Conservation (phyloP, 2,113 vertebrate genomes). For the Neotragus pygmaeus region DNA sequence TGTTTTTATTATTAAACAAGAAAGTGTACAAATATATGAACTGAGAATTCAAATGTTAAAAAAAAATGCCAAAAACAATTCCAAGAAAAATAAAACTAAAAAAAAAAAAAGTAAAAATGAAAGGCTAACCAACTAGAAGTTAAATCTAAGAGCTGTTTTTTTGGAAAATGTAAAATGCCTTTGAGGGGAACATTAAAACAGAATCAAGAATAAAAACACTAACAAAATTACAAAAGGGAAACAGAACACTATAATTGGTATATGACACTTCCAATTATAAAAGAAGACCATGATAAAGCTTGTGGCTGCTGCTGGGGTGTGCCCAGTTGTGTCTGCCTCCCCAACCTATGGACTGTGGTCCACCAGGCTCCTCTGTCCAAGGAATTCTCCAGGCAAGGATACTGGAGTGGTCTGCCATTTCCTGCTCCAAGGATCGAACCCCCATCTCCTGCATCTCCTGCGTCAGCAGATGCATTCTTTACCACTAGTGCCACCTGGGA, state of each 20-base stretch:
- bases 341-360: background rate
- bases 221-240: background rate
- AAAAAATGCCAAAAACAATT: background rate
- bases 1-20: background rate
- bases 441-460: background rate
- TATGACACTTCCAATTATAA: background rate
- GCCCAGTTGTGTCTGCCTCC: background rate
- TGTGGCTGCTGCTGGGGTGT: background rate
- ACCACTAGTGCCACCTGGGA: background rate
- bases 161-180: background rate
- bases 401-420: background rate
- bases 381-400: background rate
- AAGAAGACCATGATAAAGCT: background rate
- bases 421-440: background rate
- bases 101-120: background rate
- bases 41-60: background rate
- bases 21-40: background rate
- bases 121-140: background rate
- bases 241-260: background rate
- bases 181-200: background rate
- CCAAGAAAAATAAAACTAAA: background rate
- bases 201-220: background rate
- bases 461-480: background rate
- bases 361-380: background rate
- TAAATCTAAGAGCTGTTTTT: background rate